Percentiles rank a stretch among this genome's conserved stretches.
These are phyloP conservation scores for Scotopteryx bipunctaria DNA, from an alignment of 2,888 invertebrate genomes.

Conservation along the genomic window DNA sequence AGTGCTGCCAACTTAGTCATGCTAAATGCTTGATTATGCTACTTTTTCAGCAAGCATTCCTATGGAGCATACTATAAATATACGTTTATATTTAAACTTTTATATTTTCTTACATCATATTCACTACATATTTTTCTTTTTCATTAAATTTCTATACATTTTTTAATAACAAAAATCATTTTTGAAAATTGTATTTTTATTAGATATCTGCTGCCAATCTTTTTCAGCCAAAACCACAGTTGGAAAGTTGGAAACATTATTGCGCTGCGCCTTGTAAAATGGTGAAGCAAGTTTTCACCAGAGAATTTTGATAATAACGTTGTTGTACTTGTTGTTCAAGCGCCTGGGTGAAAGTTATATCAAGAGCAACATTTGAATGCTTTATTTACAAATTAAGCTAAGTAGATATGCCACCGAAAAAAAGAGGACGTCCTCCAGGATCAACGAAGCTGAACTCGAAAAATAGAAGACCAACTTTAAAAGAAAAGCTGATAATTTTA, in stretches of 20 bases:
- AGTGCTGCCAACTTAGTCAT: not conserved
- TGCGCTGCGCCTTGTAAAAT: conserved; percentile 38
- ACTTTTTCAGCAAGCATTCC: too few relatives aligned
- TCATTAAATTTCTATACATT: too few relatives aligned
- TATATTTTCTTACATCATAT: too few relatives aligned
- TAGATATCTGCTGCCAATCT: not conserved
- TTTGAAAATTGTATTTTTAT: too few relatives aligned
- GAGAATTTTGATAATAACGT: conserved; percentile 19
- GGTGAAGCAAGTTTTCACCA: conserved; percentile 36
- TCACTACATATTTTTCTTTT: too few relatives aligned
- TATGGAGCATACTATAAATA: too few relatives aligned
- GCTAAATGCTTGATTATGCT: not conserved
- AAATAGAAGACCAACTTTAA: conserved; percentile 31
- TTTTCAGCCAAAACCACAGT: not conserved
- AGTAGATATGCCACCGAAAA: conserved; percentile 64
- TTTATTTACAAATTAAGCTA: conserved; percentile 30
- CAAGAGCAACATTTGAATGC: conserved; percentile 49
- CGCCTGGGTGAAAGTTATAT: conserved; percentile 80
- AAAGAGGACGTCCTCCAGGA: conserved; percentile 56
- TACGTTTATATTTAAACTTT: too few relatives aligned
- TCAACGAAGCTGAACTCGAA: conserved; percentile 48
- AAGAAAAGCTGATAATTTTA: conserved; percentile 14
- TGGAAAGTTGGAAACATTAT: conserved; percentile 22
- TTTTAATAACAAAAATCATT: too few relatives aligned
- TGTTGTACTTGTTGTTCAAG: conserved; percentile 32